A percentile compares a stretch with the other conserved stretches of the same genome.
These are phyloP conservation scores for Stenichneumon culpator DNA, from an alignment of 2,888 invertebrate genomes.

Conservation along the genomic window DNA sequence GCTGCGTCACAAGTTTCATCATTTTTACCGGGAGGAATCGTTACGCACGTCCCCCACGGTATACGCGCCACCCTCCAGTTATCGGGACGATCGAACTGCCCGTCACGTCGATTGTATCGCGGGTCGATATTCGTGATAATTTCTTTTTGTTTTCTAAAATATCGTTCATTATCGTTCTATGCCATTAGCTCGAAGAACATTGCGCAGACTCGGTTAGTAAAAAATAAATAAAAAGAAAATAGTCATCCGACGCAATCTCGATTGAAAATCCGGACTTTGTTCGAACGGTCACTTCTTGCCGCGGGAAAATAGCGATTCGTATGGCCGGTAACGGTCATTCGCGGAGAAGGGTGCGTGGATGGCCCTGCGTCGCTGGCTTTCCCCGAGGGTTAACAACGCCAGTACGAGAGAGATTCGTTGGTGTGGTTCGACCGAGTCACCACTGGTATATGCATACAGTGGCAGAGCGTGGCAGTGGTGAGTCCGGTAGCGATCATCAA, in stretches of 20 bases:
- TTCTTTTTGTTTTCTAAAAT: neutral
- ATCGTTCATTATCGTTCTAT: neutral
- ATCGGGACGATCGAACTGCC: slow-evolving; percentile 22
- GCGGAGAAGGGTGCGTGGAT: slow-evolving; percentile 41
- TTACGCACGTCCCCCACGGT: slow-evolving; percentile 13
- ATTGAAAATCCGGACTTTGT: slow-evolving; percentile 1
- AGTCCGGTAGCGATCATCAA: slow-evolving; percentile 84
- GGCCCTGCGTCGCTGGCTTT: slow-evolving; percentile 50
- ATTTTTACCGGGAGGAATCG: slow-evolving; percentile 37
- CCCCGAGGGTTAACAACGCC: slow-evolving; percentile 54
- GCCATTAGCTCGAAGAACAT: neutral
- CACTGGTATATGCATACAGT: slow-evolving; percentile 73
- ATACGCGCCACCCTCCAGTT: neutral
- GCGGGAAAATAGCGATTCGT: slow-evolving; percentile 71
- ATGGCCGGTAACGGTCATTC: slow-evolving; percentile 47
- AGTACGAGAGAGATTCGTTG: slow-evolving; percentile 58
- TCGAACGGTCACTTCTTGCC: neutral
- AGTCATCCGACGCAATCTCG: neutral
- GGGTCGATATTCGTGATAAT: neutral
- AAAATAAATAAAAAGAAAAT: neutral
- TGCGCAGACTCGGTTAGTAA: neutral
- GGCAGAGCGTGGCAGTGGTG: slow-evolving; percentile 79
- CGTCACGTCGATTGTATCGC: slow-evolving; percentile 6
- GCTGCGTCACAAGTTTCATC: slow-evolving; percentile 54
- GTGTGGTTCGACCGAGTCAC: slow-evolving; percentile 55